A percentile compares a stretch with the other conserved stretches of the same genome.
These are phyloP conservation scores for Grallaria varia DNA, from an alignment of 2,113 vertebrate genomes.

Conservation along the genomic window DNA sequence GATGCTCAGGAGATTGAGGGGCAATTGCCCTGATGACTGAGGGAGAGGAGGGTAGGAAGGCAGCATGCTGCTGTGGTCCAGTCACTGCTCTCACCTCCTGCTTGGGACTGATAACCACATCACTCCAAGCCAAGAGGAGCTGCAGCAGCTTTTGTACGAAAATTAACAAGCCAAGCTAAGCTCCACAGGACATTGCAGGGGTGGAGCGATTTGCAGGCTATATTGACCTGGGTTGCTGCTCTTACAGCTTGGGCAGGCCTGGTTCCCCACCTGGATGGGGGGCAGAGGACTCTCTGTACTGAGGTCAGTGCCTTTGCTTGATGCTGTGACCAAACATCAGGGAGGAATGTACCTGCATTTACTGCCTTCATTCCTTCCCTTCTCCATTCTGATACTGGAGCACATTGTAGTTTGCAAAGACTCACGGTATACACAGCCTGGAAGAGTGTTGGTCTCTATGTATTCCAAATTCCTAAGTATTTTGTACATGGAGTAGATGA, in stretches of 20 bases:
- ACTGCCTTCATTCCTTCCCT: background rate
- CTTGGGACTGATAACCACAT: background rate
- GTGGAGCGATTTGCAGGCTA: background rate
- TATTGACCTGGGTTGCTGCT: background rate
- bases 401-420: background rate
- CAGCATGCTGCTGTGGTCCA: background rate
- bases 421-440: background rate
- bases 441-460: background rate
- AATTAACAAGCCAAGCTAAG: background rate
- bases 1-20: background rate
- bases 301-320: background rate
- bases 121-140: background rate
- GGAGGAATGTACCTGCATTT: background rate
- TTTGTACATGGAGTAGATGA: background rate
- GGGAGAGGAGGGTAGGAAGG: background rate
- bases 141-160: background rate
- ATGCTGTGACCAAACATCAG: background rate
- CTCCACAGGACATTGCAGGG: background rate
- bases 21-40: background rate
- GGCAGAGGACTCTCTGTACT: background rate
- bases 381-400: background rate
- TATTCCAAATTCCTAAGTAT: background rate
- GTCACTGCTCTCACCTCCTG: background rate
- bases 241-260: background rate
- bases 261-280: background rate